phyloP scores from a whole-genome alignment of 2,888 invertebrate genomes.

The Antitype chi region DNA sequence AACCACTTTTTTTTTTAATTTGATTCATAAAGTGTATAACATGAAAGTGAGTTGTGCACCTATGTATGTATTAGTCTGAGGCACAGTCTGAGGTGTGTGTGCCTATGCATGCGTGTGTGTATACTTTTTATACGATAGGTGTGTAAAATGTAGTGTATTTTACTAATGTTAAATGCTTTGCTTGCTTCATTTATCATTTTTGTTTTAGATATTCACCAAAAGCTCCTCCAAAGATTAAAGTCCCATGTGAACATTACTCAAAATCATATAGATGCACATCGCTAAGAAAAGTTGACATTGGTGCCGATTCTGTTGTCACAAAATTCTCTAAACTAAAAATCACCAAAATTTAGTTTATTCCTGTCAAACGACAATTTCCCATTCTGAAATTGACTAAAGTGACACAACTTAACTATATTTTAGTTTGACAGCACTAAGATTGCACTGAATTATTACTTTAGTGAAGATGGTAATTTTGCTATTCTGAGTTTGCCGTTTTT shows the following conservation, averaged over 20 bases:
- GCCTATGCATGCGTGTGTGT: conserved; percentile 37
- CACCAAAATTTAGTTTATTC: too few species aligned
- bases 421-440: too few species aligned
- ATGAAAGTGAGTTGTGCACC: conserved; percentile 29
- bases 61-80: conserved; percentile 31
- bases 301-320: too few species aligned
- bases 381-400: too few species aligned
- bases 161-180: conserved; percentile 43
- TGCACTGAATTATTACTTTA: too few species aligned
- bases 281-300: conserved; percentile 44
- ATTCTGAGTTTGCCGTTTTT: too few species aligned
- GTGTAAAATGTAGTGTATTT: conserved; percentile 48
- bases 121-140: conserved; percentile 41
- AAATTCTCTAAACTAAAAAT: too few species aligned
- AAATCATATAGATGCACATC: conserved; percentile 52
- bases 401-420: too few species aligned
- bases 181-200: conserved; percentile 42
- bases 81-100: conserved; percentile 41
- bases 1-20: conserved; percentile 27
- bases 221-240: conserved; percentile 42
- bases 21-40: conserved; percentile 22
- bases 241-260: conserved; percentile 46
- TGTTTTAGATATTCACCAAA: conserved; percentile 49
- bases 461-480: too few species aligned
- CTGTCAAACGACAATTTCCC: too few species aligned